phyloP scores from a whole-genome alignment of 2,113 vertebrate genomes.

The Acanthochromis polyacanthus region DNA sequence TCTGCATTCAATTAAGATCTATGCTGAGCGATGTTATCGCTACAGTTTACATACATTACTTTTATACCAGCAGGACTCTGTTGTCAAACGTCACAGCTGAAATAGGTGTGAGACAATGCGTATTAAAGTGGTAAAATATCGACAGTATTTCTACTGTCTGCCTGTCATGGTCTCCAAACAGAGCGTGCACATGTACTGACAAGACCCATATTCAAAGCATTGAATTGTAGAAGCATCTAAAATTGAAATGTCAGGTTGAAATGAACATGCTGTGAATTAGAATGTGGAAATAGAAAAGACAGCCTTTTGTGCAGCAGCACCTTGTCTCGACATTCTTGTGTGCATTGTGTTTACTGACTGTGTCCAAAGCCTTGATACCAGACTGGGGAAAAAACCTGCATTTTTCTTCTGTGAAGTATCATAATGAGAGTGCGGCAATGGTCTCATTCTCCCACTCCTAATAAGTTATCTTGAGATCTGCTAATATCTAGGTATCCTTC shows the following conservation, averaged over 20 bases:
- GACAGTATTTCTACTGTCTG: conserved; percentile 54
- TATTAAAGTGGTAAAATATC: conserved; percentile 18
- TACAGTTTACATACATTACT: conserved; percentile 26
- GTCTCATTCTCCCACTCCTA: conserved; percentile 37
- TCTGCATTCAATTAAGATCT: conserved; percentile 27
- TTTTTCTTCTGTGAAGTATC: conserved; percentile 35
- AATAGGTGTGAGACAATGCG: conserved; percentile 25
- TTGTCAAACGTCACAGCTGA: conserved; percentile 29
- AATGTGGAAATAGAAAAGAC: conserved; percentile 59
- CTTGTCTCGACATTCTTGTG: conserved; percentile 58
- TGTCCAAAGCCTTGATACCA: conserved; percentile 41
- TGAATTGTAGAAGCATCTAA: conserved; percentile 64
- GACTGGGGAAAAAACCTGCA: neutral
- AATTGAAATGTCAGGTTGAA: conserved; percentile 82
- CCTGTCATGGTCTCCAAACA: conserved; percentile 43
- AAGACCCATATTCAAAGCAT: conserved; percentile 65
- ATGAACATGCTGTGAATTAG: conserved; percentile 65
- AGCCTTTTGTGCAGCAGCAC: conserved; percentile 48
- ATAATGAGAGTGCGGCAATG: conserved; percentile 30
- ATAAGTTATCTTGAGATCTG: conserved; percentile 56
- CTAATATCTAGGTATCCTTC: conserved; percentile 56
- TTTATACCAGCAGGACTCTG: conserved; percentile 11
- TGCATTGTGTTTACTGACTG: conserved; percentile 44
- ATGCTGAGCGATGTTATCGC: conserved; percentile 15
- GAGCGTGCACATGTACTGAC: conserved; percentile 66